Evolutionary conservation across 2,797 vertebrate species (phyloP).

Genomic region (Selene dorsalis): DNA sequence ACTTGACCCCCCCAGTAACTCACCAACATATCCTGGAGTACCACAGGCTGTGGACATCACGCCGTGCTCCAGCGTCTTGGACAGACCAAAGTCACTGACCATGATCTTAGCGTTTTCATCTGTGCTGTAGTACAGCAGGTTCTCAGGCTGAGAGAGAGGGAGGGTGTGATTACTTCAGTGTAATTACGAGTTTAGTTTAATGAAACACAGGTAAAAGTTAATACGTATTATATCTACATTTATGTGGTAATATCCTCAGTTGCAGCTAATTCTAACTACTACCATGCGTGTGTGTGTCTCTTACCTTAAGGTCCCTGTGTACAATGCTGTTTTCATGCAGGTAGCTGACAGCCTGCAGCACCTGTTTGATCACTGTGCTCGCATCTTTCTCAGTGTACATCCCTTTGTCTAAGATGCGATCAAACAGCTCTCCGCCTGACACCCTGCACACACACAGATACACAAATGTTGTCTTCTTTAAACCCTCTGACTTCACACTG

Average conservation of each 20-base stretch:
- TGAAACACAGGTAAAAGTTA: too few species aligned
- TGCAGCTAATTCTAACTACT: too few species aligned
- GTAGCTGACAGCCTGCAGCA: slow-evolving; percentile 92
- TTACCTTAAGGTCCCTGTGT: slow-evolving; percentile 94
- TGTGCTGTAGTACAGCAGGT: slow-evolving; percentile 91
- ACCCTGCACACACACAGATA: slow-evolving; percentile 81
- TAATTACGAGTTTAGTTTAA: too few species aligned
- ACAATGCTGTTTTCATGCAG: slow-evolving; percentile 94
- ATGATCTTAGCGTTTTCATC: slow-evolving; percentile 96
- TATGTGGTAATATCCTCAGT: too few species aligned
- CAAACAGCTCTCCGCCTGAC: slow-evolving; percentile 94
- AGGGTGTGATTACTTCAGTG: too few species aligned
- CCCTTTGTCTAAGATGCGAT: slow-evolving; percentile 91
- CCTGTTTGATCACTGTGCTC: slow-evolving; percentile 91
- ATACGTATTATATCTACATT: too few species aligned
- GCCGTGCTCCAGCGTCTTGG: slow-evolving; percentile 91
- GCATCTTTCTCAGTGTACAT: slow-evolving; percentile 95
- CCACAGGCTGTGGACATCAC: slow-evolving; percentile 96
- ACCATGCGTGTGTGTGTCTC: neutral
- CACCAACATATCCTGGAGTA: slow-evolving; percentile 95
- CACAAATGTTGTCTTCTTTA: too few species aligned
- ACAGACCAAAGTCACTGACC: slow-evolving; percentile 97
- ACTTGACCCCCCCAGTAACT: slow-evolving; percentile 34
- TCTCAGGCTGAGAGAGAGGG: slow-evolving; percentile 88
- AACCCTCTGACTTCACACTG: too few species aligned